Percentiles rank a stretch among this genome's conserved stretches.
Evolutionary conservation across 1,140 invertebrate species (phyloP).

Genomic region (Tetranychus urticae): DNA sequence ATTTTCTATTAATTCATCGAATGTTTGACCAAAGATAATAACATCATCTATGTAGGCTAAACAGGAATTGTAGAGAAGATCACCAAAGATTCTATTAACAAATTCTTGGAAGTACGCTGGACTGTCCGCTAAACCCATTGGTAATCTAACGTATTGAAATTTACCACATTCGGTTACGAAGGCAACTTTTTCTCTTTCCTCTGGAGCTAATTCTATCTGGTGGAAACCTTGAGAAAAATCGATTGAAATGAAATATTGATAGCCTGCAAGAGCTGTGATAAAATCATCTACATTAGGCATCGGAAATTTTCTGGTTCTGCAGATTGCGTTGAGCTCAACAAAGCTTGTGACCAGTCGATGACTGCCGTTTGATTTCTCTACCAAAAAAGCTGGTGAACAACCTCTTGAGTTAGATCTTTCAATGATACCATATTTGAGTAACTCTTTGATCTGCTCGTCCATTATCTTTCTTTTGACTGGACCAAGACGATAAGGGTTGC

Average conservation of each 20-base stretch:
- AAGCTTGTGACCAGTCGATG: no score
- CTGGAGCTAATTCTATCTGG: constrained; percentile 16
- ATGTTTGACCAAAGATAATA: constrained; percentile 10
- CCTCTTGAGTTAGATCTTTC: no score
- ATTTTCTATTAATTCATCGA: constrained; percentile 11
- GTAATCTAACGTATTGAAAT: constrained; percentile 15
- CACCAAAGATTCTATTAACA: constrained; percentile 12
- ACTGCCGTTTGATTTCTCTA: no score
- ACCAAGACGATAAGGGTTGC: no score
- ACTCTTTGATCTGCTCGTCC: no score
- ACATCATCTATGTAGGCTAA: constrained; percentile 17
- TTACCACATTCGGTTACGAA: constrained; percentile 4
- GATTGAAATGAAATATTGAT: constrained; percentile 7
- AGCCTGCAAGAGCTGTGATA: constrained; percentile 5
- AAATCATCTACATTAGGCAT: constrained; percentile 20
- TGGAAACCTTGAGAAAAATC: constrained; percentile 19
- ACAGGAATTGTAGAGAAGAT: constrained; percentile 1
- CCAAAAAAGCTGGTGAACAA: no score
- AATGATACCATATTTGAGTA: no score
- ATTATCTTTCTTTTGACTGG: no score
- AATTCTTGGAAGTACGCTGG: constrained; percentile 19
- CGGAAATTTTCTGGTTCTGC: constrained; percentile 25
- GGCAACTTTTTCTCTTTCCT: constrained; percentile 14
- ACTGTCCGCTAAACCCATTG: constrained; percentile 21
- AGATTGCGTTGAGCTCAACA: constrained; percentile 18